Percentiles rank a stretch among this genome's conserved stretches.
phyloP scores from a whole-genome alignment of 2,888 invertebrate species.

The Dysmachus trigonus region DNA sequence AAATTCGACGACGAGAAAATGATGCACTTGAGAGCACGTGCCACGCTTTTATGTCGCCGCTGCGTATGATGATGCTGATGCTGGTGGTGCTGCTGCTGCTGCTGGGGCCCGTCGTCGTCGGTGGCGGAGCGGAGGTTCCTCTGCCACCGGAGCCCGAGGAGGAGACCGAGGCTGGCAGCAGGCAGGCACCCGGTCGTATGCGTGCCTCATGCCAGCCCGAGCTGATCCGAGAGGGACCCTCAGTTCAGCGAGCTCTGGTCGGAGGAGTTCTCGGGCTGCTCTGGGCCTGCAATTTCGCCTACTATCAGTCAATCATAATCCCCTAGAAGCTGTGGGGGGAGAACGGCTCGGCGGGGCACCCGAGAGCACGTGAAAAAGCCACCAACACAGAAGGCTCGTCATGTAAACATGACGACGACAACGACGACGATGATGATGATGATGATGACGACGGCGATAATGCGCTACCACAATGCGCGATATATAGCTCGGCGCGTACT shows the following conservation, averaged over 20 bases:
- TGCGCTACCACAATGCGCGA: neutral
- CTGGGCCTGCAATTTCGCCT: neutral
- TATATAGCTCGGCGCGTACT: neutral
- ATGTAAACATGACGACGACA: neutral
- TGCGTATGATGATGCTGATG: neutral
- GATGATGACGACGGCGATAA: neutral
- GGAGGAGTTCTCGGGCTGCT: neutral
- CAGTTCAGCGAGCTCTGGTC: neutral
- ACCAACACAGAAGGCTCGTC: neutral
- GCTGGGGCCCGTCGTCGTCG: too few relatives aligned
- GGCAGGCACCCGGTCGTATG: slow-evolving; percentile 13
- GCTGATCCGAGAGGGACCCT: neutral
- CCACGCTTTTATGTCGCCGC: slow-evolving; percentile 10
- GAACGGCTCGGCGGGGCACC: neutral
- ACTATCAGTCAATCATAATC: neutral
- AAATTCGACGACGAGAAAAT: neutral
- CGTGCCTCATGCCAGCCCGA: neutral
- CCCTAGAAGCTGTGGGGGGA: neutral
- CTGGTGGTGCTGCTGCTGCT: neutral
- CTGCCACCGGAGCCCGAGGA: neutral
- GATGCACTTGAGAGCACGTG: slow-evolving; percentile 38
- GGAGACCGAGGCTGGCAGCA: neutral
- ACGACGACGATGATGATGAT: neutral
- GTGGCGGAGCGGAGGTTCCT: neutral
- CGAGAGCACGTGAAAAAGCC: neutral